Base-by-base conservation (phyloP, 1,140 invertebrate genomes). In the Palaemon carinicauda region DNA sequence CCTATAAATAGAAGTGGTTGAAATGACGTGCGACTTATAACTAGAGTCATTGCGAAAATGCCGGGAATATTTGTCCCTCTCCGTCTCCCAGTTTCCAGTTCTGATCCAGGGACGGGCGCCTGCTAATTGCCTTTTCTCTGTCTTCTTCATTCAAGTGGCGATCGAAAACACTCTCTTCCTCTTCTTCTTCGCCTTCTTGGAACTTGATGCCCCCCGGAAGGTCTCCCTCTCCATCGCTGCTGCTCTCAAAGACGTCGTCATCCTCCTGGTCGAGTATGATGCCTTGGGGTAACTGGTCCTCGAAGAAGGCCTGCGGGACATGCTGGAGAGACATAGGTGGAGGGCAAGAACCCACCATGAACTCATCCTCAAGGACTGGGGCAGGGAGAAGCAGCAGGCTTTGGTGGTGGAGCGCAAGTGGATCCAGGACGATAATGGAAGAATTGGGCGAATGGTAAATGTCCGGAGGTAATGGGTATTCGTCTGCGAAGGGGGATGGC, bases 21-120 rank as follows among this genome's bases (percentile, higher is more conserved):
- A 12, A 41, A 12, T 1, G 41, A 41, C 41, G 3, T 41, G 7
- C 41, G 65, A 12, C 17, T 27, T 3, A 69, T 15, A 27, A 27
- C 2, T 29, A 3, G 15, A 24, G 14, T 86, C 52, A 86, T 51
- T 80, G 84, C 0, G 84, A 86, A 65, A 86, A 80, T 1, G 84
- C 77, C 19, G 84, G 84, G 52, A 86, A 86, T 21, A 86, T 31
- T 51, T 86, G 84, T 2, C 84, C 84, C 9, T 86, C 60, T 24
- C 84, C 84, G 19, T 86, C 84, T 3, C 84, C 69, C 15, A 86
- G 77, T 33, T 65, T 79, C 84, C 84, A 86, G 52, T 86, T 86
- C 14, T 65, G 54, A 33, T 86, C 77, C 21, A 86, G 27, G 14
- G 83, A 71, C 24, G 33, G 77, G n/a, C 21, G 77, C 7, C 77